phyloP scores from a whole-genome alignment of 1,140 invertebrate species.

The Drosophila tropicalis region DNA sequence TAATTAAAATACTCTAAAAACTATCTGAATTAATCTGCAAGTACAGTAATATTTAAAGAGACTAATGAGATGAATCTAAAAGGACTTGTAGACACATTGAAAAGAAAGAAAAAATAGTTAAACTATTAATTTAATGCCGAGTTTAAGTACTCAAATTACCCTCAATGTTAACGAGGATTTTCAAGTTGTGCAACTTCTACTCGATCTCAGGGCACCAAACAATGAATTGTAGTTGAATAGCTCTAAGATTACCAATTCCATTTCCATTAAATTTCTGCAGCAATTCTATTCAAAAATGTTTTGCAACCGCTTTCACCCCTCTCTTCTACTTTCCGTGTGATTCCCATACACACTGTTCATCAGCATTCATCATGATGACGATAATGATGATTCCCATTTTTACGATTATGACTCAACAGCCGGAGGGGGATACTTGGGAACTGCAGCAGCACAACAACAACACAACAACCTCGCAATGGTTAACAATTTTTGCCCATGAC shows the following conservation, averaged over 20 bases:
- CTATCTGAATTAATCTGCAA: too few relatives aligned
- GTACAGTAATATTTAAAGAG: too few relatives aligned
- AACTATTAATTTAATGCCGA: too few relatives aligned
- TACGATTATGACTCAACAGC: slow-evolving; percentile 16
- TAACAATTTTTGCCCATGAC: slow-evolving; percentile 52
- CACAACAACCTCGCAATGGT: slow-evolving; percentile 28
- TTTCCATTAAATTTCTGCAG: slow-evolving; percentile 1
- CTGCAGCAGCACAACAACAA: too few relatives aligned
- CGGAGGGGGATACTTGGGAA: neutral
- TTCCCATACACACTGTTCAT: neutral
- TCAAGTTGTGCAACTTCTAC: neutral
- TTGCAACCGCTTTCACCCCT: neutral
- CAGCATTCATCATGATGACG: neutral
- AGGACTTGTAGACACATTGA: too few relatives aligned
- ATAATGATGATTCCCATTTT: slow-evolving; percentile 18
- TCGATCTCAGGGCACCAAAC: neutral
- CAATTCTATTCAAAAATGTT: slow-evolving; percentile 6
- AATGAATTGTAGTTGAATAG: slow-evolving; percentile 2
- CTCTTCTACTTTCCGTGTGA: neutral
- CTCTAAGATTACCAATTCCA: slow-evolving; percentile 9
- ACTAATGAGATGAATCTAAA: too few relatives aligned
- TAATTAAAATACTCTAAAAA: too few relatives aligned
- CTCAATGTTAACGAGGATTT: neutral
- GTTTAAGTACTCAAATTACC: neutral
- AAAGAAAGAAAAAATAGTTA: too few relatives aligned